phyloP scores from a whole-genome alignment of 2,797 vertebrate species.

The Antennarius maculatus region DNA sequence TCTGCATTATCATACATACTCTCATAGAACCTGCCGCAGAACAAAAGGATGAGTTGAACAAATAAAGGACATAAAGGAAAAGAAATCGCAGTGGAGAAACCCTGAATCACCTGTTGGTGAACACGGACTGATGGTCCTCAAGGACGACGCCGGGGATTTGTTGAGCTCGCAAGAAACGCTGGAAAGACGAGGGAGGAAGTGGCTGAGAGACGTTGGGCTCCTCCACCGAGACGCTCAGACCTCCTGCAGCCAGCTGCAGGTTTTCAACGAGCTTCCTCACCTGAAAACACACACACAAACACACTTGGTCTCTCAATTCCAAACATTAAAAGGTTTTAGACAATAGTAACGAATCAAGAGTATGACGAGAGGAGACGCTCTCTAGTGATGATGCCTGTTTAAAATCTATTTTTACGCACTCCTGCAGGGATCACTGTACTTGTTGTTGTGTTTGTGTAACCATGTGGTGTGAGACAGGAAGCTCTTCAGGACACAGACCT shows the following conservation, averaged over 20 bases:
- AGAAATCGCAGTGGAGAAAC: no score
- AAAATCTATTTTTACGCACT: neutral
- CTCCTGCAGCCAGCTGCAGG: slow-evolving; percentile 39
- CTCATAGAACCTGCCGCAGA: slow-evolving; percentile 87
- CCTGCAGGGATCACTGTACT: neutral
- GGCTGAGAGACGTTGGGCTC: slow-evolving; percentile 78
- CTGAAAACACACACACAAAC: slow-evolving; percentile 64
- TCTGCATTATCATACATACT: slow-evolving; percentile 89
- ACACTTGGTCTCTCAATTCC: no score
- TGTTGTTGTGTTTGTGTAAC: neutral
- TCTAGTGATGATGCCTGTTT: neutral
- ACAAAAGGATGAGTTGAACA: neutral
- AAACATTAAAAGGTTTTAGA: no score
- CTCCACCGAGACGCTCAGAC: slow-evolving; percentile 59
- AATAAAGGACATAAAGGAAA: neutral
- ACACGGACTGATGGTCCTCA: slow-evolving; percentile 82
- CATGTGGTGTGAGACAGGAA: neutral
- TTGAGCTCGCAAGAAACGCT: slow-evolving; percentile 88
- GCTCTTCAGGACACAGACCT: slow-evolving; percentile 74
- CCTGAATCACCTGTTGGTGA: slow-evolving; percentile 83
- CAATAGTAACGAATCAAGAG: no score
- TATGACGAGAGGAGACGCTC: no score
- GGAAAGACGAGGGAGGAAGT: slow-evolving; percentile 92
- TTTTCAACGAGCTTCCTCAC: slow-evolving; percentile 71
- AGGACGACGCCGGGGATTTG: slow-evolving; percentile 89